Percentiles rank a stretch among this genome's conserved stretches.
Conservation (phyloP, 2,888 invertebrate species). For the Nomada ruficornis region DNA sequence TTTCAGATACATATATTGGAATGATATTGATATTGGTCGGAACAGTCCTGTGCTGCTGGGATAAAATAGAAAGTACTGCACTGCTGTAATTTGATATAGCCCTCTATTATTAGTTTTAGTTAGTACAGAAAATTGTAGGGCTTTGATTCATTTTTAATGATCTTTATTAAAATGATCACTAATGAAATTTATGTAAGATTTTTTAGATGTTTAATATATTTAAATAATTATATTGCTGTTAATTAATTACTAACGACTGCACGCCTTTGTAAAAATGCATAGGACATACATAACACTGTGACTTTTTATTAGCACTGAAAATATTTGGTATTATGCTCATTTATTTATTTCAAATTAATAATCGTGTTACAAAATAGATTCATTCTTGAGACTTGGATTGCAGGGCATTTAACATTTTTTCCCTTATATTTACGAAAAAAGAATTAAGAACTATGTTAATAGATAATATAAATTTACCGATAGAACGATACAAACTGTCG, state of each 20-base stretch:
- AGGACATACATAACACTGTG: slow-evolving; percentile 22
- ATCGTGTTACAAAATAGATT: slow-evolving; percentile 80
- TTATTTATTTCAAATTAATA: slow-evolving; percentile 78
- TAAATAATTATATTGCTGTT: background rate
- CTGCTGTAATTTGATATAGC: slow-evolving; percentile 10
- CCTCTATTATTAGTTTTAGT: background rate
- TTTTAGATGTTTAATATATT: background rate
- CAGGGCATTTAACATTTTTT: slow-evolving; percentile 48
- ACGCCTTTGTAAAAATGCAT: slow-evolving; percentile 37
- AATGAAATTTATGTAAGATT: background rate
- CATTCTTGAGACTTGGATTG: slow-evolving; percentile 63
- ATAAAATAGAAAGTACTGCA: slow-evolving; percentile 80
- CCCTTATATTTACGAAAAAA: slow-evolving; percentile 41
- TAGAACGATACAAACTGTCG: slow-evolving; percentile 64
- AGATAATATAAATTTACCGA: slow-evolving; percentile 65
- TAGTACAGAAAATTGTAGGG: background rate
- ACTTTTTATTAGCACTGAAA: slow-evolving; percentile 28
- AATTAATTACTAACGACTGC: slow-evolving; percentile 14
- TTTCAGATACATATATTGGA: slow-evolving; percentile 87
- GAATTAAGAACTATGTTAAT: slow-evolving; percentile 62
- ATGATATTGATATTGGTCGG: slow-evolving; percentile 87
- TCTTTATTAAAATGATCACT: background rate
- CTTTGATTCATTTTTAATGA: too few relatives aligned
- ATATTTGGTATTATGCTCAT: slow-evolving; percentile 60
- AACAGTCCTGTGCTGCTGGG: slow-evolving; percentile 87